These are phyloP conservation scores for Candidula unifasciata DNA, from an alignment of 2,888 invertebrate species.

Conservation along the genomic window DNA sequence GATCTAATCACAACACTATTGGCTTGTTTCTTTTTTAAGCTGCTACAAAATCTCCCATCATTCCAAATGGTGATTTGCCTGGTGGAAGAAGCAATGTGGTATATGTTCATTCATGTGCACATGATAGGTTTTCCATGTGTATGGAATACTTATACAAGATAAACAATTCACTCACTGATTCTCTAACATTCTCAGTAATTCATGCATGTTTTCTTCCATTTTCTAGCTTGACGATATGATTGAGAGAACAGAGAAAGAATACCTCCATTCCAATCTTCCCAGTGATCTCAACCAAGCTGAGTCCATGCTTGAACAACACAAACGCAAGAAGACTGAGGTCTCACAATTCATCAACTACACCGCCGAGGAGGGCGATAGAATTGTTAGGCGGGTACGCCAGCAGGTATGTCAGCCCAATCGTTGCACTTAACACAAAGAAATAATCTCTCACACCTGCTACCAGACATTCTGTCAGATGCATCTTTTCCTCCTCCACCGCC, in stretches of 20 bases:
- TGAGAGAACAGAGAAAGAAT: conserved; percentile 81
- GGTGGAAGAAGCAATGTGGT: too few species aligned
- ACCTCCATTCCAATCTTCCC: conserved; percentile 77
- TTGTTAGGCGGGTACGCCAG: conserved; percentile 84
- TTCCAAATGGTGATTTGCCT: too few species aligned
- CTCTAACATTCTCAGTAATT: too few species aligned
- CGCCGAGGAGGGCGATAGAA: conserved; percentile 84
- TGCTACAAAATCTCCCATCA: too few species aligned
- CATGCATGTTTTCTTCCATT: conserved; percentile 13
- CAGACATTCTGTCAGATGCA: too few species aligned
- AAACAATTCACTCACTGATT: too few species aligned
- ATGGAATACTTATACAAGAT: too few species aligned
- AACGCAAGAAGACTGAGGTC: conserved; percentile 83
- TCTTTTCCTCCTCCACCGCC: too few species aligned
- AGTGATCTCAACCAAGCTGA: conserved; percentile 81
- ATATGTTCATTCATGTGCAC: too few species aligned
- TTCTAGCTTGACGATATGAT: conserved; percentile 82
- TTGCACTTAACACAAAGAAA: neutral
- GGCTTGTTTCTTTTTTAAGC: too few species aligned
- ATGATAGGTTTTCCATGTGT: too few species aligned
- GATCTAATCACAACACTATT: too few species aligned
- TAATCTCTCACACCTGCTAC: neutral
- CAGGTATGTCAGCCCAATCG: conserved; percentile 79
- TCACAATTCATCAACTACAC: conserved; percentile 84
- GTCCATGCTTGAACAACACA: conserved; percentile 82